These are phyloP conservation scores for Uloborus plumipes DNA, from an alignment of 2,888 invertebrate genomes.

Conservation along the genomic window DNA sequence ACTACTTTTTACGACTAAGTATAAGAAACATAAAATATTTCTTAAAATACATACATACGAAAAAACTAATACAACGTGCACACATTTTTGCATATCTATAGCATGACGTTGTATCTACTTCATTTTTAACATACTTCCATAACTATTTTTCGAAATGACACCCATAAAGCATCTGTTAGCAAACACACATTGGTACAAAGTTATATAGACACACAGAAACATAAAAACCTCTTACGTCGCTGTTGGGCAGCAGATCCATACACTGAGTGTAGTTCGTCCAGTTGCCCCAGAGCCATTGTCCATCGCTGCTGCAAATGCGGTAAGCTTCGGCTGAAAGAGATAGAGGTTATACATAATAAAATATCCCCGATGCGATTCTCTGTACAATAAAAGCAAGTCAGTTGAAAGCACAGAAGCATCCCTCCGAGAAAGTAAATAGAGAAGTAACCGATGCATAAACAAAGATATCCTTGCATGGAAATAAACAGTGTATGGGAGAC, in stretches of 20 bases:
- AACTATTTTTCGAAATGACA: no score
- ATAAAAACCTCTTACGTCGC: conserved; percentile 12
- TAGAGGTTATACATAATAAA: not conserved
- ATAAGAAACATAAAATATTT: no score
- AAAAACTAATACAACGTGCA: no score
- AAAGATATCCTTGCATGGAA: not conserved
- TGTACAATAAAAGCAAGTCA: not conserved
- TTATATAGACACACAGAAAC: not conserved
- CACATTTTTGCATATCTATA: no score
- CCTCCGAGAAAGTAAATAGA: no score
- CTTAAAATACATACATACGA: no score
- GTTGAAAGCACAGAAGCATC: not conserved
- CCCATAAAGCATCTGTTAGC: no score
- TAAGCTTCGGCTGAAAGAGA: conserved; percentile 53
- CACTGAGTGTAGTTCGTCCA: conserved; percentile 66
- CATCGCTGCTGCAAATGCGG: conserved; percentile 53
- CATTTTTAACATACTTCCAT: no score
- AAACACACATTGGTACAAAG: no score
- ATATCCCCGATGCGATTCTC: not conserved
- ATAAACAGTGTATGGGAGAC: no score
- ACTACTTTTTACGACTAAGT: no score
- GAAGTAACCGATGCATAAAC: not conserved
- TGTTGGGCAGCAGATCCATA: conserved; percentile 34
- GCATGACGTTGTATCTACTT: no score
- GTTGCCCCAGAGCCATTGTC: conserved; percentile 64